Evolutionary conservation across 2,113 vertebrate genomes (phyloP), one percentile per base, ranked within the genome.

Genomic region (Labeo rohita): DNA sequence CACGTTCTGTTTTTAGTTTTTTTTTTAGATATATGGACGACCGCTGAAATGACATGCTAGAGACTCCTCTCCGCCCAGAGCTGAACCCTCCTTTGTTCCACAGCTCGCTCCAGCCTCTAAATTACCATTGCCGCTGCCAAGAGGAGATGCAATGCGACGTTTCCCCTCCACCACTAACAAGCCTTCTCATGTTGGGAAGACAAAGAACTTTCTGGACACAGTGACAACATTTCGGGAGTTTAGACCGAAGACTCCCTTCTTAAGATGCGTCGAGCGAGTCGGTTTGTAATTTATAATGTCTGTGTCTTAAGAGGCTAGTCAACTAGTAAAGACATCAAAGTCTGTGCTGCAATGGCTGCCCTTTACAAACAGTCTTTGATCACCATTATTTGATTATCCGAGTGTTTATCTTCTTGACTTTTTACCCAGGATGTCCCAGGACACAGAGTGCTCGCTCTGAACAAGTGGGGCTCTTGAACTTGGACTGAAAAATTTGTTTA

Each of bases 1-100:
- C 88, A 92, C 92, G 86, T 87, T 93, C 93, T 92, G 89, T 90
- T 93, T 94, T 93, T 93, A 92, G 88, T 87, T 86, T 90, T 90
- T 90, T 85, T 87, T 88, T 89, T 91, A 89, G 88, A 92, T 92
- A 86, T 89, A 89, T 79, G 23, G 84, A 91, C 92, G 90, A 90
- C 87, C 80, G 18, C 84, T 91, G 86, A 91, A 91, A 89, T 84
- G 56, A 88, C 74, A 80, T 89, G 85, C 83, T 89, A 83, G 88
- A 90, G 91, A 80, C 28, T 84, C 76, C 88, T 92, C 91, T 87
- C 54, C 85, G 85, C 84, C 77, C 47, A 49, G 34, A 89, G 86
- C 70, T 81, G 79, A 54, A 79, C 80, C 83, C 59, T 80, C 86
- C 90, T 93, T 91, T 91, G 86, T 90, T 93, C 85, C 89, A 83